Evolutionary conservation across 2,888 invertebrate species (phyloP).

Genomic region (Blastobasis adustella): DNA sequence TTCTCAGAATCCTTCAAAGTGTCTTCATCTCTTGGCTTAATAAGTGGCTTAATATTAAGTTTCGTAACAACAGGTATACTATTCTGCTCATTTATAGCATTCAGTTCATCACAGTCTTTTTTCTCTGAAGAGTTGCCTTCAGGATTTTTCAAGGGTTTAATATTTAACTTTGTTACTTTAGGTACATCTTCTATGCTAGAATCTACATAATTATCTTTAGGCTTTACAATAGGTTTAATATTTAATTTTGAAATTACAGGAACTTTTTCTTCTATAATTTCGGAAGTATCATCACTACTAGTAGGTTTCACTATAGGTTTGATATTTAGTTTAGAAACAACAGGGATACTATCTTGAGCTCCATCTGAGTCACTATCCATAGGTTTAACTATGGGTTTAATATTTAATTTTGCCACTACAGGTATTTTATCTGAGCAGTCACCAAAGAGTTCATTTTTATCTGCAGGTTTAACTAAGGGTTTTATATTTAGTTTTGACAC

Average conservation of each 20-base stretch:
- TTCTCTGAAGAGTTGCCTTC: constrained; percentile 54
- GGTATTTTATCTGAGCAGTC: constrained; percentile 29
- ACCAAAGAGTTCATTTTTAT: constrained; percentile 41
- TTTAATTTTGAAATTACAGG: constrained; percentile 73
- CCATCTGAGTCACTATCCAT: constrained; percentile 27
- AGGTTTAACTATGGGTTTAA: constrained; percentile 48
- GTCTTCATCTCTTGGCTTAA: constrained; percentile 61
- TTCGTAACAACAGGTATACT: constrained; percentile 68
- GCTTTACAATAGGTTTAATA: constrained; percentile 69
- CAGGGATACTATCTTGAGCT: constrained; percentile 36
- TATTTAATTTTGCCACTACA: constrained; percentile 45
- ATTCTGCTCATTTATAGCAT: constrained; percentile 50
- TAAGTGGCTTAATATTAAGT: constrained; percentile 73
- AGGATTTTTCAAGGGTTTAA: constrained; percentile 69
- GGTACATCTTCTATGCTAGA: constrained; percentile 62
- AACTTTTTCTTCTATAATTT: constrained; percentile 53
- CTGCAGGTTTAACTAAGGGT: constrained; percentile 55
- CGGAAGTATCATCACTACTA: constrained; percentile 34
- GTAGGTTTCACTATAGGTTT: constrained; percentile 66
- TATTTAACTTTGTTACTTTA: constrained; percentile 71
- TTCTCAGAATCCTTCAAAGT: constrained; percentile 56
- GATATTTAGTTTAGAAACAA: constrained; percentile 62
- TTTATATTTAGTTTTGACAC: constrained; percentile 63
- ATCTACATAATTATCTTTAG: constrained; percentile 64
- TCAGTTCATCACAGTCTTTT: constrained; percentile 64